Evolutionary conservation across 2,113 vertebrate genomes (phyloP).

Genomic region (Mola mola): DNA sequence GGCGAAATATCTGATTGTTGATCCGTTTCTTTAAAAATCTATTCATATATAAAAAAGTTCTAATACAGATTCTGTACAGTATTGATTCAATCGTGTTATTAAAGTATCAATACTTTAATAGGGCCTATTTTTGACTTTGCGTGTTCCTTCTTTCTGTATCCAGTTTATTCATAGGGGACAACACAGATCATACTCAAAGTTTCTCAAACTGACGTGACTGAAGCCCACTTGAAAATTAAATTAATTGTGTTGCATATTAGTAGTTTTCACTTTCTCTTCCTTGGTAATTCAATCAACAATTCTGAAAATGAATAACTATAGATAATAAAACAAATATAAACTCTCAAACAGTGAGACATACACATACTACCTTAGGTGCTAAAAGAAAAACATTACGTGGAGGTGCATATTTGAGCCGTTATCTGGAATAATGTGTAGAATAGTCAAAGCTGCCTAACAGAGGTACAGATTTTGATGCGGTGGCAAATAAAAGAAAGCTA

Average conservation of each 20-base stretch:
- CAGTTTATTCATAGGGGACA: slow-evolving; percentile 47
- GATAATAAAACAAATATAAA: slow-evolving; percentile 2
- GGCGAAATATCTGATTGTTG: too few species aligned
- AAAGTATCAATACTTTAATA: too few species aligned
- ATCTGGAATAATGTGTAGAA: slow-evolving; percentile 35
- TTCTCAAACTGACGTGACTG: slow-evolving; percentile 47
- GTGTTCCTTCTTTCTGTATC: too few species aligned
- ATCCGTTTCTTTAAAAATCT: too few species aligned
- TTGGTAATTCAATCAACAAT: slow-evolving; percentile 13
- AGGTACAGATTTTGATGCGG: slow-evolving; percentile 36
- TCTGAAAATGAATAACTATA: neutral
- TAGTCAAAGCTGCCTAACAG: slow-evolving; percentile 26
- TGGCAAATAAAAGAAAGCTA: slow-evolving; percentile 55
- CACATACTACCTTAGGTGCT: neutral
- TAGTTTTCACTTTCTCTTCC: slow-evolving; percentile 42
- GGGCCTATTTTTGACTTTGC: too few species aligned
- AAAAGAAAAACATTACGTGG: neutral
- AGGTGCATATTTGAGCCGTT: slow-evolving; percentile 29
- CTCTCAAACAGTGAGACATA: neutral
- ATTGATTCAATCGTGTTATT: too few species aligned
- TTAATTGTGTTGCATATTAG: slow-evolving; percentile 18
- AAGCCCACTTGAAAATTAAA: slow-evolving; percentile 17
- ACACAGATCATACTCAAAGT: slow-evolving; percentile 27
- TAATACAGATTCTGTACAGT: too few species aligned
- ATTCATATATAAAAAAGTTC: too few species aligned